Evolutionary conservation across 2,113 vertebrate species (phyloP).

Genomic region (Cebidichthys violaceus): DNA sequence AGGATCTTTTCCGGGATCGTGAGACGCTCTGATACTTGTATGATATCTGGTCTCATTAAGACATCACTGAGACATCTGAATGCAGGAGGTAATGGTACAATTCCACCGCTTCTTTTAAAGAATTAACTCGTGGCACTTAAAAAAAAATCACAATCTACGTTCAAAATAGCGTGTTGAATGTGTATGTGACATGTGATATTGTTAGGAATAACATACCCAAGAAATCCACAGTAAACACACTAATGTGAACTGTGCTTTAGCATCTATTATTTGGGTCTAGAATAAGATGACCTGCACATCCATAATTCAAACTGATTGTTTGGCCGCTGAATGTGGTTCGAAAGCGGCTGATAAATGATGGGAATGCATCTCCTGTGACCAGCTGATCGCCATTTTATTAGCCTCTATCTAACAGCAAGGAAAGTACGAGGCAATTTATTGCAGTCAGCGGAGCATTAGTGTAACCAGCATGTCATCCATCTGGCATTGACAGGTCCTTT

Average conservation of each 20-base stretch:
- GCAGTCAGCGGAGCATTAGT: conserved; percentile 41
- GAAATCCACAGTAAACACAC: conserved; percentile 20
- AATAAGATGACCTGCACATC: background rate
- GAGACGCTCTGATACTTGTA: conserved; percentile 18
- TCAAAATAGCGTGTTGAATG: conserved; percentile 8
- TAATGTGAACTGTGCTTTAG: background rate
- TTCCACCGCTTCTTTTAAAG: conserved; percentile 1
- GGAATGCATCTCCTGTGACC: conserved; percentile 10
- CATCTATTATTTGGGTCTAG: too few relatives aligned
- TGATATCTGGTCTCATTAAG: conserved; percentile 36
- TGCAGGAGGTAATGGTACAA: conserved; percentile 8
- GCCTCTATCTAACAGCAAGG: conserved; percentile 37
- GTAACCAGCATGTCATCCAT: conserved; percentile 40
- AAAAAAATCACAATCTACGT: background rate
- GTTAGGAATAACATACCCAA: background rate
- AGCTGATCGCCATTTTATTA: conserved; percentile 35
- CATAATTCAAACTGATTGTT: conserved; percentile 17
- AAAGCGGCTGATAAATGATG: conserved; percentile 35
- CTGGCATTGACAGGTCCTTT: conserved; percentile 53
- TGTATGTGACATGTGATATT: background rate
- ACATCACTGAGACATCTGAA: conserved; percentile 23
- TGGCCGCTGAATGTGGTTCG: background rate
- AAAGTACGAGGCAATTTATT: conserved; percentile 41
- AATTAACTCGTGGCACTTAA: background rate
- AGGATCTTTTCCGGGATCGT: conserved; percentile 37